Conservation (phyloP, 92 coral and sea anemone species). For the Phenganax stokvisi region DNA sequence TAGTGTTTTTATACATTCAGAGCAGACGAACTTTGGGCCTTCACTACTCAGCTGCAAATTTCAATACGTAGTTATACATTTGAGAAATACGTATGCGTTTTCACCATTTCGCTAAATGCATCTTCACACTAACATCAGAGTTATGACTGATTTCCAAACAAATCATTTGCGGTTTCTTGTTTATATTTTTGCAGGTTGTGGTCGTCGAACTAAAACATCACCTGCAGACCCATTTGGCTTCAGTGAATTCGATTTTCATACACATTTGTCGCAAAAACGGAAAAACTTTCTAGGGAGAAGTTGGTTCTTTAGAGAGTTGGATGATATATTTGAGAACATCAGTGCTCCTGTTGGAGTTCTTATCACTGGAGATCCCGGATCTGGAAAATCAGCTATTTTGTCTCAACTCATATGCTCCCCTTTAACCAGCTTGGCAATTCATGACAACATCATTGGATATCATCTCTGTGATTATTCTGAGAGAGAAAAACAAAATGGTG, state of each 20-base stretch:
- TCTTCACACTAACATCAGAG: too few species aligned
- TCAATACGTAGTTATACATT: too few species aligned
- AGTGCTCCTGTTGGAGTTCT: conserved; percentile 38
- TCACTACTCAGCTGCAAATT: too few species aligned
- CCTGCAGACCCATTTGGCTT: background rate
- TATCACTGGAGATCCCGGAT: conserved; percentile 64
- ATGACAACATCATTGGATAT: conserved; percentile 66
- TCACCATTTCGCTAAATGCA: too few species aligned
- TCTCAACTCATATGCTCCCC: conserved; percentile 77
- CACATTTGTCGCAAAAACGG: conserved; percentile 10
- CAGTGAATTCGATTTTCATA: conserved; percentile 24
- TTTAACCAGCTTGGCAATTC: conserved; percentile 53
- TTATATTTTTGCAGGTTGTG: conserved; percentile 19
- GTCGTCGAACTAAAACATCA: background rate
- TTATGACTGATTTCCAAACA: background rate
- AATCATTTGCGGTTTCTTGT: background rate
- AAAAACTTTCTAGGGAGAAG: conserved; percentile 50
- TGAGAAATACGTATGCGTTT: too few species aligned
- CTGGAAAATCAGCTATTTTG: conserved; percentile 71
- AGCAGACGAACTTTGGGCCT: too few species aligned
- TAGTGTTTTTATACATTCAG: too few species aligned
- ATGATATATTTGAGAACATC: conserved; percentile 14
- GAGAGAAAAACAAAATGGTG: conserved; percentile 62
- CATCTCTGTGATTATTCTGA: conserved; percentile 69
- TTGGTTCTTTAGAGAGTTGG: conserved; percentile 58